Evolutionary conservation across 35 echinoderm and acorn worm genomes (phyloP), one percentile per base, ranked within the genome.

Genomic region (Apostichopus parvimensis): DNA sequence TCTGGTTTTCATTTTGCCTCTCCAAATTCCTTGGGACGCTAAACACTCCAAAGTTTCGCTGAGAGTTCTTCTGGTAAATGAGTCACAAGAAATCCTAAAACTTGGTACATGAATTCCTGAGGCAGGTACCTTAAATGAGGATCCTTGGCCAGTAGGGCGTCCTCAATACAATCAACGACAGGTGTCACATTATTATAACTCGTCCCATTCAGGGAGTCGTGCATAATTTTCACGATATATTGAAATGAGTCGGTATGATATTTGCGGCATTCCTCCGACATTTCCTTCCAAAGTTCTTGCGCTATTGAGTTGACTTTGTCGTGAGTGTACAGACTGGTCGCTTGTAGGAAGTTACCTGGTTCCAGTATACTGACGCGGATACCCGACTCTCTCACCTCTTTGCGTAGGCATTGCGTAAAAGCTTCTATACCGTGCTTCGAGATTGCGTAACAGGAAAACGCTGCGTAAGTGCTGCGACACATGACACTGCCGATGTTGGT

Each of bases 261-360:
- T 8, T 13, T 91, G 17, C 88, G 75, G 14, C 86, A 73, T 70
- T 95, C 96, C 8, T 98, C 94, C 53, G 89, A 57, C 90, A 94
- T 94, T 8, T 57, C 23, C 9, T 73, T 87, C 92, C 94, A 95
- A 22, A 95, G 78, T 77, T 95, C 91, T 8, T 83, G 77, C 18
- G 83, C 90, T 64, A 95, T 93, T 0, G 68, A 21, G 53, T 94
- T 91, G 20, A 98, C 93, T 57, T 90, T 93, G 23, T 95, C 94
- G 8, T 92, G 87, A 17, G 96, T 95, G 60, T 91, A 94, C 24
- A 98, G 87, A 55, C 87, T 92, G 12, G 96, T 98, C 7, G 96
- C 96, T n/a, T 94, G 94, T 18, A 95, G 82, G 86, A 98, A 98
- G 80, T 98, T 98, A 7, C 96, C 97, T 7, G 97, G 95, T 79